Evolutionary conservation across 1,140 invertebrate species (phyloP).

Genomic region (Augochlora pura): DNA sequence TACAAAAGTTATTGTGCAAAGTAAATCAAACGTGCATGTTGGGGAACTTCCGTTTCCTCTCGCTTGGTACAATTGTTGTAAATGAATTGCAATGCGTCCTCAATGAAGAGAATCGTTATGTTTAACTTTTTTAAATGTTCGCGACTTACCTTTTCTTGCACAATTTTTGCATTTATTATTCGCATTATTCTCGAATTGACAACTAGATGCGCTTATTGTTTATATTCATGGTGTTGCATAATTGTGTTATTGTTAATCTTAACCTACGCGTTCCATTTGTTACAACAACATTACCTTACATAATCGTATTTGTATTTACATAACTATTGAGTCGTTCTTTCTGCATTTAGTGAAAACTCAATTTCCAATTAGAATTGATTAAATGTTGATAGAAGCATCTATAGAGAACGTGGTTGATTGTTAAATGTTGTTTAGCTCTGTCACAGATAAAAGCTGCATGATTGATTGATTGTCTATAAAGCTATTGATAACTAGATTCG

Average conservation of each 20-base stretch:
- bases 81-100: not conserved
- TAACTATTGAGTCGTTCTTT: not conserved
- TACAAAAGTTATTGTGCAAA: not conserved
- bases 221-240: not conserved
- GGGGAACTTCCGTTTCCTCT: not conserved
- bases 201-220: not conserved
- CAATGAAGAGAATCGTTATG: not conserved
- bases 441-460: not conserved
- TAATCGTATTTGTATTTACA: not conserved
- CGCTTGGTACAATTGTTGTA: not conserved
- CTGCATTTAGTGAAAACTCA: too few relatives aligned
- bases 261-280: too few relatives aligned
- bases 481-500: not conserved
- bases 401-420: not conserved
- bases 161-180: not conserved
- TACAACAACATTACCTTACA: too few relatives aligned
- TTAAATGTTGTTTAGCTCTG: not conserved
- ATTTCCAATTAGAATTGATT: not conserved
- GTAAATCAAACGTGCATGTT: not conserved
- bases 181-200: not conserved
- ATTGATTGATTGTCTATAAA: not conserved
- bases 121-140: not conserved
- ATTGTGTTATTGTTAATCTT: not conserved
- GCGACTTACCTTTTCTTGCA: not conserved
- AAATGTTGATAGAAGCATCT: not conserved